Base-by-base conservation (phyloP, 2,113 vertebrate genomes). In the Rhinolophus sinicus region DNA sequence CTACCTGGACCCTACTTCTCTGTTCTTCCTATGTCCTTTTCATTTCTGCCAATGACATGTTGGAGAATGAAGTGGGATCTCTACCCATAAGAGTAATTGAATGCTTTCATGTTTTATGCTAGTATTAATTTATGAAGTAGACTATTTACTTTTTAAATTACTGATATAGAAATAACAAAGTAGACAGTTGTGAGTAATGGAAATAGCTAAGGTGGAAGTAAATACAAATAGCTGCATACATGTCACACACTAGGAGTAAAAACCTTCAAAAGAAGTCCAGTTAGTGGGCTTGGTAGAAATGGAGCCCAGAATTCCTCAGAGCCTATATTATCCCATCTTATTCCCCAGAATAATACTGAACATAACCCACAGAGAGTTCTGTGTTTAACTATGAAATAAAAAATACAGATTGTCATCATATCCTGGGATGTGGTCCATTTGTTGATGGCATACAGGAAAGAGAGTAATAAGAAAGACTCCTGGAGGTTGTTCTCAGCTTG, bases 1-100 rank as follows among this genome's bases (percentile, higher is more conserved):
- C 21, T 22, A n/a, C 13, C 5, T 47, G 40, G 3, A 30, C 12
- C 1, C 1, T 4, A 4, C 21, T 58, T 11, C 21, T 65, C 33
- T 60, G 50, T 21, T 64, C 26, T 56, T 77, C 40, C 50, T 58
- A 6, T 18, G 9, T 21, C 5, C 33, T 90, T 73, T 69, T 60
- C 47, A 50, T 4, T 72, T 67, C 22, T 38, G 8, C 40, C 44
- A 62, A 19, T 38, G 24, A 92, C 75, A 73, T 56, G 9, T 33
- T 47, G 21, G 40, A 22, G 60, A 92, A 69, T 19, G 18, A 65
- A 44, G 13, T 26, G 1, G 4, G 21, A 40, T 88, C 6, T 8
- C 3, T 12, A 30, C 15, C 13, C 2, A 65, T 33, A 58, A 78
- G 0, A 65, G n/a, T 5, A 47, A 64, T 0, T 33, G 6, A 38